A percentile compares a stretch with the other conserved stretches of the same genome.
Evolutionary conservation across 1,140 invertebrate species (phyloP).

Genomic region (Melitaea cinxia): DNA sequence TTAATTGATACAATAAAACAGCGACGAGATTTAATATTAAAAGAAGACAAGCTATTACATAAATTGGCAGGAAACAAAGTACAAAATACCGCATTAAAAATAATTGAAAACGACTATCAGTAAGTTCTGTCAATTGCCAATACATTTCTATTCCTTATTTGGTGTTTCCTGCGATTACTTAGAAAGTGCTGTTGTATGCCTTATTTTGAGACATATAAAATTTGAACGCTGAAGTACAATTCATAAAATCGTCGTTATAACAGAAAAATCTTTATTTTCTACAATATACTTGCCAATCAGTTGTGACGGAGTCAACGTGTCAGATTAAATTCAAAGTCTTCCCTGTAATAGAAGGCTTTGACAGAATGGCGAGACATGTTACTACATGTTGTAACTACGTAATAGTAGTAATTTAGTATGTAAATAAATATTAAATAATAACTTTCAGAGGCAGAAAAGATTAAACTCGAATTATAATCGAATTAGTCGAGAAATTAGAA

Average conservation of each 20-base stretch:
- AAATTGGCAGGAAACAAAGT: slow-evolving; percentile 3
- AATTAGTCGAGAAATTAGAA: too few species aligned
- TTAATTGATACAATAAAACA: slow-evolving; percentile 5
- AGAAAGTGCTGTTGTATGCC: slow-evolving; percentile 3
- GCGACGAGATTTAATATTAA: not conserved
- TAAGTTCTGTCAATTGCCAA: slow-evolving; percentile 10
- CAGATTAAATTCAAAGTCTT: too few species aligned
- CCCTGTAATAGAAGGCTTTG: too few species aligned
- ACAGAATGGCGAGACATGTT: too few species aligned
- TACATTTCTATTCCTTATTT: slow-evolving; percentile 10
- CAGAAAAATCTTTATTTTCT: not conserved
- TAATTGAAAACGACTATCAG: slow-evolving; percentile 2
- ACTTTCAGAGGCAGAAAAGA: not conserved
- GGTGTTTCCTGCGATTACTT: slow-evolving; percentile 7
- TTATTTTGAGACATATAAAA: slow-evolving; percentile 4
- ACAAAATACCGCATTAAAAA: slow-evolving; percentile 6
- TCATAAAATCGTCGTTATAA: not conserved
- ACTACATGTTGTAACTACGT: too few species aligned
- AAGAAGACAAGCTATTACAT: slow-evolving; percentile 3
- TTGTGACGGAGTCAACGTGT: too few species aligned
- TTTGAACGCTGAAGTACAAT: not conserved
- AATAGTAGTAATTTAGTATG: too few species aligned
- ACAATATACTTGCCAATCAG: too few species aligned
- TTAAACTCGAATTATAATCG: too few species aligned
- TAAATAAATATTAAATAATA: too few species aligned